phyloP scores from a whole-genome alignment of 2,888 invertebrate genomes.

The Lasioglossum pauxillum region DNA sequence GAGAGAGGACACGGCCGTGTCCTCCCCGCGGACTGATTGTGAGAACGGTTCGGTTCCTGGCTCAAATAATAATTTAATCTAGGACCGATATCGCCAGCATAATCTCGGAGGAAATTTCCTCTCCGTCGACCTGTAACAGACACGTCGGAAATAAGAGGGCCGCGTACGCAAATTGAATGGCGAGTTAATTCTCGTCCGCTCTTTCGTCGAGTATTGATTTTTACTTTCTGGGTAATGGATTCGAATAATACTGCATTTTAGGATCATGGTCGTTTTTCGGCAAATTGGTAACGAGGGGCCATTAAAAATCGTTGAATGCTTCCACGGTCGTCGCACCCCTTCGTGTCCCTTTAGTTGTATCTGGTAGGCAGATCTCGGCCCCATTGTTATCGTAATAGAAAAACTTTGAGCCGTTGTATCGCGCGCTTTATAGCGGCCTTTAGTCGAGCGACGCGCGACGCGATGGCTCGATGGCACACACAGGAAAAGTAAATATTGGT shows the following conservation, averaged over 20 bases:
- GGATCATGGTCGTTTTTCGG: not conserved
- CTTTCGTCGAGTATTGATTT: constrained; percentile 65
- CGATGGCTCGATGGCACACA: constrained; percentile 2
- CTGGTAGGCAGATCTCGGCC: constrained; percentile 55
- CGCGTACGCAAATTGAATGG: constrained; percentile 45
- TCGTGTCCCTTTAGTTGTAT: constrained; percentile 41
- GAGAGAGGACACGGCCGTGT: not conserved
- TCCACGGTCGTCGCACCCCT: constrained; percentile 7
- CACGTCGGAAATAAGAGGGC: constrained; percentile 32
- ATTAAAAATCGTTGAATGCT: constrained; percentile 68
- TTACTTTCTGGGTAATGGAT: constrained; percentile 39
- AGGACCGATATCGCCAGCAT: not conserved
- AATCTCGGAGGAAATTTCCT: constrained; percentile 1
- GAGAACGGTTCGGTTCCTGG: constrained; percentile 24
- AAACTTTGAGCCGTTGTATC: constrained; percentile 41
- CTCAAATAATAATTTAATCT: constrained; percentile 4
- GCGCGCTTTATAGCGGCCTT: not conserved
- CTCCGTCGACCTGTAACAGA: constrained; percentile 5
- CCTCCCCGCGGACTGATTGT: constrained; percentile 32
- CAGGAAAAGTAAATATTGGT: constrained; percentile 26
- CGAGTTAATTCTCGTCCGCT: constrained; percentile 60
- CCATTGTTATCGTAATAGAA: constrained; percentile 65
- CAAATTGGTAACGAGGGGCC: constrained; percentile 63
- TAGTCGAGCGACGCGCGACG: not conserved
- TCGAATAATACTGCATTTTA: not conserved